These are phyloP conservation scores for Drosophila paramelanica DNA, from an alignment of 2,888 invertebrate species.

Conservation along the genomic window DNA sequence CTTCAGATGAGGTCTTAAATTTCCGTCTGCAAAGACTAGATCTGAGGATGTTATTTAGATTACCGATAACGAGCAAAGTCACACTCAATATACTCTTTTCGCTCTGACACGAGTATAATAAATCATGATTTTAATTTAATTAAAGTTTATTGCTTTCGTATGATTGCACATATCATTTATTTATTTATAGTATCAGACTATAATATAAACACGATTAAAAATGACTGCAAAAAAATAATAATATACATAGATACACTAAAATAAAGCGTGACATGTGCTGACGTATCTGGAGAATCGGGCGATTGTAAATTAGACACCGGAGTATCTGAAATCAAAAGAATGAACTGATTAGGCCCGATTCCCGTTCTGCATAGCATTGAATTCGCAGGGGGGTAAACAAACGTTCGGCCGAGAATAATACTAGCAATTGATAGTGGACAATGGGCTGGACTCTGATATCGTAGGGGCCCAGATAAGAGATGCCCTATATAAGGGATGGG, in stretches of 20 bases:
- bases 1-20: too few species aligned
- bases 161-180: conserved; percentile 25
- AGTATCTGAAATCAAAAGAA: conserved; percentile 43
- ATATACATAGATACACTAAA: conserved; percentile 33
- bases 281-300: conserved; percentile 16
- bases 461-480: conserved; percentile 13
- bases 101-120: background rate
- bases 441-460: conserved; percentile 24
- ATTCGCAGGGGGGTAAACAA: conserved; percentile 31
- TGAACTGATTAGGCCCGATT: conserved; percentile 48
- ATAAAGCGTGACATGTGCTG: conserved; percentile 26
- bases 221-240: conserved; percentile 15
- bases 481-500: conserved; percentile 51
- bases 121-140: conserved; percentile 21
- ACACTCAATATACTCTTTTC: too few species aligned
- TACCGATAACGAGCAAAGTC: too few species aligned
- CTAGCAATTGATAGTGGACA: conserved; percentile 51
- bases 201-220: conserved; percentile 19
- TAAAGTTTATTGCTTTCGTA: conserved; percentile 22
- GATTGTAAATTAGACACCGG: conserved; percentile 61
- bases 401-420: background rate
- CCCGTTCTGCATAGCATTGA: background rate
- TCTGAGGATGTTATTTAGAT: too few species aligned
- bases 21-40: too few species aligned
- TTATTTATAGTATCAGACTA: conserved; percentile 45